These are phyloP conservation scores for Drosophila diplacantha DNA, from an alignment of 2,888 invertebrate species.

Conservation along the genomic window DNA sequence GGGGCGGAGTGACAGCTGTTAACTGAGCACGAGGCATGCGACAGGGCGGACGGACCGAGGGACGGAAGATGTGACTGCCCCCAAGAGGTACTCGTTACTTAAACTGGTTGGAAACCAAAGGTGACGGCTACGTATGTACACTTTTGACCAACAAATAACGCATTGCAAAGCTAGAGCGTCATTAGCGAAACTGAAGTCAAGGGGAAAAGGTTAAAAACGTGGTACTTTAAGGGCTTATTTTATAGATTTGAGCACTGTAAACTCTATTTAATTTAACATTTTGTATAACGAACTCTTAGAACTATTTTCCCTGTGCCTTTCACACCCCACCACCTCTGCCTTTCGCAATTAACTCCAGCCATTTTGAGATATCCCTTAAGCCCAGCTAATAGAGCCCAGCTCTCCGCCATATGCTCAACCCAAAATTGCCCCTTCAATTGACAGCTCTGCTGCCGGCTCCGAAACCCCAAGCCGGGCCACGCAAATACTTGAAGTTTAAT, in stretches of 20 bases:
- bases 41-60: background rate
- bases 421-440: slow-evolving; percentile 19
- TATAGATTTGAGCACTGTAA: background rate
- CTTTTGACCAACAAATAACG: slow-evolving; percentile 22
- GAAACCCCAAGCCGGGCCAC: background rate
- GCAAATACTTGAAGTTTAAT: slow-evolving; percentile 36
- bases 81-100: slow-evolving; percentile 21
- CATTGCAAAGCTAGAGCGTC: slow-evolving; percentile 5
- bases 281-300: background rate
- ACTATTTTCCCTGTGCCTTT: background rate
- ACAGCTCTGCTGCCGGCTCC: background rate
- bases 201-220: background rate
- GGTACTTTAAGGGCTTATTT: background rate
- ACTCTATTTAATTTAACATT: background rate
- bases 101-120: slow-evolving; percentile 25
- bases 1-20: slow-evolving; percentile 12
- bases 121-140: slow-evolving; percentile 11
- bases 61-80: background rate
- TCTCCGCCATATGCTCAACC: background rate
- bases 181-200: background rate
- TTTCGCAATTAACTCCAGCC: background rate
- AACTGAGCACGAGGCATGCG: slow-evolving; percentile 18
- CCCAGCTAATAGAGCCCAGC: slow-evolving; percentile 4
- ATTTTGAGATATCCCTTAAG: background rate
- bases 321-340: background rate